Evolutionary conservation across 2,797 vertebrate species (phyloP).

Genomic region (Ciconia nigra): DNA sequence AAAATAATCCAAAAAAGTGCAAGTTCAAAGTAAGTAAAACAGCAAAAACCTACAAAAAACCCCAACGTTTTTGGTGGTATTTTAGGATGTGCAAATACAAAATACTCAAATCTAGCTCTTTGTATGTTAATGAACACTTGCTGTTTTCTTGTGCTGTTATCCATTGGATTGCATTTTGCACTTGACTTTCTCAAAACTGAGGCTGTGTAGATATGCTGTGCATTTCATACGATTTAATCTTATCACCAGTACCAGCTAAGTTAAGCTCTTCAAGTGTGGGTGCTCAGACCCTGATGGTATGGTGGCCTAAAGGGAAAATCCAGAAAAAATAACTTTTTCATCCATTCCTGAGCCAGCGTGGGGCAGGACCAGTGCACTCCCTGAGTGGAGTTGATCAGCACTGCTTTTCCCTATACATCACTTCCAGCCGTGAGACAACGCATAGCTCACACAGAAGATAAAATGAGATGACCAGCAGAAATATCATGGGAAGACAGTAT

Average conservation of each 20-base stretch:
- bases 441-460: not conserved
- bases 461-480: not conserved
- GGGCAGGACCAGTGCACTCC: not conserved
- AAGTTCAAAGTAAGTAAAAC: not conserved
- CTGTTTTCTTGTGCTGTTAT: not conserved
- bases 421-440: not conserved
- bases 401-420: not conserved
- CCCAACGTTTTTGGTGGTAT: rapidly evolving
- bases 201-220: not conserved
- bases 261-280: no score
- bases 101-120: not conserved
- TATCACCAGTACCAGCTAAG: not conserved
- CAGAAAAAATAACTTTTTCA: not conserved
- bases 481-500: not conserved
- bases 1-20: not conserved
- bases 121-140: not conserved
- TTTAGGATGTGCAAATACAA: not conserved
- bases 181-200: not conserved
- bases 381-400: not conserved
- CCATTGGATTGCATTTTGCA: not conserved
- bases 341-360: not conserved
- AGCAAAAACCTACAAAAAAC: not conserved
- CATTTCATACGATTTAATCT: rapidly evolving
- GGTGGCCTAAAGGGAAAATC: not conserved
- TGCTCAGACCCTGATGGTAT: not conserved